Base-by-base conservation (phyloP, 1,140 invertebrate genomes). In the Lineus longissimus region DNA sequence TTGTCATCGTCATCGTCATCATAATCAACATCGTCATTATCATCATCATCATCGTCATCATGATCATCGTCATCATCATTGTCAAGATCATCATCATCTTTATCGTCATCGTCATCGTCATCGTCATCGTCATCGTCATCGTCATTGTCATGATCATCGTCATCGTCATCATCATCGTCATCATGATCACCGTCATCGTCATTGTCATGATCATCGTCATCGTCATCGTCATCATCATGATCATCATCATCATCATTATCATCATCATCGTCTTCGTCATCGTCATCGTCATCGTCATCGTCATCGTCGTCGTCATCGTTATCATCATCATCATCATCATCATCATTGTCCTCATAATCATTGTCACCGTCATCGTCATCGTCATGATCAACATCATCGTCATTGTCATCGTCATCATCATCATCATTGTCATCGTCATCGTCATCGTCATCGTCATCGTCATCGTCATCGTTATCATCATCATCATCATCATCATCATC, bases 291-390 rank as follows among this genome's bases (percentile, higher is more conserved):
- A 62, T 30, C 45, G 33, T 62, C 61, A 62, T 62, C 61, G 27
- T 30, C 61, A 63, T 62, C 4, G 4, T 2, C 58, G 33, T 63
- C 59, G 33, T 2, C 61, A 62, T 63, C 61, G 62, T 36, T 59
- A 63, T 62, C 61, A 36, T 63, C 61, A 62, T 63, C 59, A 63
- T 62, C 40, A 62, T 63, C 59, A 62, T 63, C 61, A 63, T 6
- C 61, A 63, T 4, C 61, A 62, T 63, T 29, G 62, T 63, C 61
- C 2, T 0, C 2, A 63, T 4, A 17, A 62, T 61, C 61, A 43
- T 31, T 59, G 29, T 63, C 59, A 62, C 30, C 7, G 17, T 58
- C 30, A n/a, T n/a, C n/a, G n/a, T n/a, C n/a, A n/a, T n/a, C n/a
- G n/a, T n/a, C n/a, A n/a, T n/a, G n/a, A n/a, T n/a, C n/a, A n/a